phyloP scores from a whole-genome alignment of 2,797 vertebrate genomes.

The Lithobates sylvaticus region DNA sequence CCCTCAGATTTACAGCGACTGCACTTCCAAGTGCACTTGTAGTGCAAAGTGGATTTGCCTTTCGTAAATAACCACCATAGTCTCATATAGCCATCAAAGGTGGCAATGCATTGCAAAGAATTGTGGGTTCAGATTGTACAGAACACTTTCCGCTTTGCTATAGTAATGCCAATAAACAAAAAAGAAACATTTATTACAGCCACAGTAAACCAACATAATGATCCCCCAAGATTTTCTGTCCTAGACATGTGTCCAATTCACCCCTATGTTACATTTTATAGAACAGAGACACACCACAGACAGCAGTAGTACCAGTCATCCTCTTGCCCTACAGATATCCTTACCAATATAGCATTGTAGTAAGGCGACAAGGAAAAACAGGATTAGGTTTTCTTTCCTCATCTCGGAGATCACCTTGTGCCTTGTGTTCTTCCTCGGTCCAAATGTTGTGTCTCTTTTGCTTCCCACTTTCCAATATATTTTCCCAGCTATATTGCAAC shows the following conservation, averaged over 20 bases:
- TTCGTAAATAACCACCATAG: too few species aligned
- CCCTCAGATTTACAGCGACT: too few species aligned
- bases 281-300: background rate
- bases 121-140: too few species aligned
- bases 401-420: background rate
- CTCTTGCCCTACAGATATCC: background rate
- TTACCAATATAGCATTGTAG: constrained; percentile 36
- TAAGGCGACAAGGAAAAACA: background rate
- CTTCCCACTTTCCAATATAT: background rate
- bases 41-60: too few species aligned
- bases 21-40: too few species aligned
- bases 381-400: background rate
- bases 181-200: too few species aligned
- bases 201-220: background rate
- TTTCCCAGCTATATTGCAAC: background rate
- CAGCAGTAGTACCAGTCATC: background rate
- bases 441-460: background rate
- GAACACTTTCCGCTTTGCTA: too few species aligned
- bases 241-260: too few species aligned
- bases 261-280: too few species aligned
- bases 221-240: background rate
- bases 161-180: too few species aligned
- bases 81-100: too few species aligned
- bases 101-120: too few species aligned
- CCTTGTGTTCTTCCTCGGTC: background rate